phyloP scores from a whole-genome alignment of 2,113 vertebrate species.

The Onychorhynchus coronatus region DNA sequence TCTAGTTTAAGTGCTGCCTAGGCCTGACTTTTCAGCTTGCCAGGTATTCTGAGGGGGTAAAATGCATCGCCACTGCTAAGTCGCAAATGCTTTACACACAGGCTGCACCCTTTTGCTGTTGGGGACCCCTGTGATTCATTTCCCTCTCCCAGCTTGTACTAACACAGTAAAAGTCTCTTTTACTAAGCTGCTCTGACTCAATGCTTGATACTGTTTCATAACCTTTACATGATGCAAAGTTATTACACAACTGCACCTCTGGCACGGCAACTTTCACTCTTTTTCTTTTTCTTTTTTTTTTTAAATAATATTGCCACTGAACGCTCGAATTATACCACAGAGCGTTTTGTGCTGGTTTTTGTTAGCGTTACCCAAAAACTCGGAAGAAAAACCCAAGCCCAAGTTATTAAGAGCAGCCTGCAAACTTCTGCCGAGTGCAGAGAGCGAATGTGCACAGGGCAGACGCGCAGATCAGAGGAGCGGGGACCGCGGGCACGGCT shows the following conservation, averaged over 20 bases:
- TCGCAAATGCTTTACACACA: background rate
- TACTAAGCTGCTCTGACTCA: background rate
- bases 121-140: background rate
- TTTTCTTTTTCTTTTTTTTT: background rate
- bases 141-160: background rate
- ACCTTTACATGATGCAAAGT: background rate
- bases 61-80: background rate
- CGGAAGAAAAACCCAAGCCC: background rate
- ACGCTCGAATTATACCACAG: background rate
- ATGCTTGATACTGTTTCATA: background rate
- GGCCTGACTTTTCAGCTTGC: background rate
- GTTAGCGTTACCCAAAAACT: background rate
- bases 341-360: background rate
- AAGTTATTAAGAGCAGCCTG: fast-evolving
- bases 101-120: background rate
- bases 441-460: fast-evolving
- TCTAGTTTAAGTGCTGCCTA: background rate
- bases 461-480: background rate
- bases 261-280: background rate
- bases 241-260: background rate
- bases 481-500: background rate
- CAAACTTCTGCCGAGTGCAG: fast-evolving
- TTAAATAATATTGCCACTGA: background rate
- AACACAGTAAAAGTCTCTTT: too few species aligned
- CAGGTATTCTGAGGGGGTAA: background rate